Evolutionary conservation across 1,140 invertebrate genomes (phyloP), one percentile per base, ranked within the genome.

Genomic region (Drosophila teissieri): DNA sequence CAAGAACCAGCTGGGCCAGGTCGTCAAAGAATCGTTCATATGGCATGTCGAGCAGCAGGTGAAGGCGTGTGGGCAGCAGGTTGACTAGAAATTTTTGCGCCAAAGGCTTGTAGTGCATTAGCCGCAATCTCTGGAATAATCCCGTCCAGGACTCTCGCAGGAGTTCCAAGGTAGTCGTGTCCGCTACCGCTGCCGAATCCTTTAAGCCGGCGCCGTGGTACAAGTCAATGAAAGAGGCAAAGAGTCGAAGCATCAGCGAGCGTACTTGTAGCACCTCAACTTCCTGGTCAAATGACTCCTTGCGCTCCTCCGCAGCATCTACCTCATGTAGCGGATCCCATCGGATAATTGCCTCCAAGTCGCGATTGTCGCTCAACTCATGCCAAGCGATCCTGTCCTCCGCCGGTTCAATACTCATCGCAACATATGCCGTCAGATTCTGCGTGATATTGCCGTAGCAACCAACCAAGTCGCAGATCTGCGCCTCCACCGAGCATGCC

Each of bases 401-500:
- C 69, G 92, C 80, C 7, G 93, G 92, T 31, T 93, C 92, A 78
- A 93, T 93, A 55, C 92, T 92, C 85, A 93, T 89, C 22, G 91
- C 91, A 14, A 90, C 49, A 63, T 88, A 92, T 1, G 84, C 64
- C 0, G 68, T 62, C 0, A 92, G 63, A 74, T 92, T 92, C 44
- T 92, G 91, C 53, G 78, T 74, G 1, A 90, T 57, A 53, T 76
- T 85, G 15, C 91, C 92, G 56, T 82, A 91, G 12, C 91, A 76
- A 60, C 80, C 80, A 7, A 96, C 94, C 62, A 98, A 92, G 90
- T 96, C 96, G 31, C 97, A 93, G 27, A 98, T 92, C 92, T 96
- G 95, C 63, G 95, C 95, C 92, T 98, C 97, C 17, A 96, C 94
- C 2, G 95, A 95, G 15, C 95, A 95, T 65, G 94, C 93, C 8